Evolutionary conservation across 2,888 invertebrate species (phyloP).

Genomic region (Esperia sulphurella): DNA sequence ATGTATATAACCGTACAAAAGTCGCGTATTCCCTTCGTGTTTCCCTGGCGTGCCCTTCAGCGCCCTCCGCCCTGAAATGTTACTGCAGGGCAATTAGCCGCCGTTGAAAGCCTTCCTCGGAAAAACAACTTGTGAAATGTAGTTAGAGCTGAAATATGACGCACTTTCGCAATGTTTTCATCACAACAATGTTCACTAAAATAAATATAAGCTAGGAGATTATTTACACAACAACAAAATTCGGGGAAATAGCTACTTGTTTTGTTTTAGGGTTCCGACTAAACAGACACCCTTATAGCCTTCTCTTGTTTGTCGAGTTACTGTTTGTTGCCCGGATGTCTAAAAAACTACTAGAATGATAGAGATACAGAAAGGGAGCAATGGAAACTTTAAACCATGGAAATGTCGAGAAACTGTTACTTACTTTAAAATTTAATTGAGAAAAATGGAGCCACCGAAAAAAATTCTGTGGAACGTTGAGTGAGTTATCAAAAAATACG

Average conservation of each 20-base stretch:
- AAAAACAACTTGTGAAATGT: not conserved
- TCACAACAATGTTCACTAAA: not conserved
- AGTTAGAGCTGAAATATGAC: not conserved
- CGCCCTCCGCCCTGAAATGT: constrained; percentile 2
- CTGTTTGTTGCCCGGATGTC: no score
- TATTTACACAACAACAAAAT: not conserved
- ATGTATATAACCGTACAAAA: not conserved
- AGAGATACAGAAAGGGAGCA: no score
- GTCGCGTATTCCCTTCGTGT: not conserved
- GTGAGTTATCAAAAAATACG: no score
- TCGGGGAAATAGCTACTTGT: not conserved
- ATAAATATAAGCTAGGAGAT: not conserved
- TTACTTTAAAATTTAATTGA: no score
- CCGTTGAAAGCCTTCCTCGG: not conserved
- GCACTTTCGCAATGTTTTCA: not conserved
- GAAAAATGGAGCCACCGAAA: no score
- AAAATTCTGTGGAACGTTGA: no score
- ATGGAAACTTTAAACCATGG: no score
- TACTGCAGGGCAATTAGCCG: constrained; percentile 3
- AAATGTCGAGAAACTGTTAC: no score
- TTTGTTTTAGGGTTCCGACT: no score
- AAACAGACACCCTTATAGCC: no score
- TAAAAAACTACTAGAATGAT: no score
- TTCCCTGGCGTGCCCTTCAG: not conserved
- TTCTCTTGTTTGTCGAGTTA: no score